Percentiles rank a stretch among this genome's conserved stretches.
These are phyloP conservation scores for Neosalanx taihuensis DNA, from an alignment of 2,797 vertebrate species.

Conservation along the genomic window DNA sequence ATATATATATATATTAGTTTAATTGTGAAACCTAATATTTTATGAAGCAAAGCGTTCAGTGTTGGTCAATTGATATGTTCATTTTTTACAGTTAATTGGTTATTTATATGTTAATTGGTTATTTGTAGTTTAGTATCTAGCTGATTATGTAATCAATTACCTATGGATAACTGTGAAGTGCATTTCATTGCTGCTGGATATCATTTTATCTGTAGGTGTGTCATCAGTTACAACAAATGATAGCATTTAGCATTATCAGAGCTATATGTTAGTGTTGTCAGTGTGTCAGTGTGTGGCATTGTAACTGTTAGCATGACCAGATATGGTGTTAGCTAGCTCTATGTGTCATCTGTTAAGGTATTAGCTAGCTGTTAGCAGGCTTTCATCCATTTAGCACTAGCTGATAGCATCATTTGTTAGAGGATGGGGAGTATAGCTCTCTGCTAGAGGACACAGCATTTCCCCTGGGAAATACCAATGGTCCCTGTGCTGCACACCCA, in stretches of 20 bases:
- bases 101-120: too few species aligned
- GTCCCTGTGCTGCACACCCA: conserved; percentile 21
- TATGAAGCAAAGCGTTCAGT: too few species aligned
- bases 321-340: not conserved
- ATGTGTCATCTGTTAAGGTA: not conserved
- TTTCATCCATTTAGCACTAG: not conserved
- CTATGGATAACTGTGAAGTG: too few species aligned
- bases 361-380: not conserved
- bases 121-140: too few species aligned
- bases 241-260: conserved; percentile 1
- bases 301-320: conserved; percentile 7
- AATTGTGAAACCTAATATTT: too few species aligned
- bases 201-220: not conserved
- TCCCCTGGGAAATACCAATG: conserved; percentile 39
- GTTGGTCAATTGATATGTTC: too few species aligned
- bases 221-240: too few species aligned
- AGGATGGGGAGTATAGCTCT: not conserved
- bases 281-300: not conserved
- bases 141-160: too few species aligned
- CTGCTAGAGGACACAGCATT: conserved; percentile 10
- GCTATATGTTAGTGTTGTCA: not conserved
- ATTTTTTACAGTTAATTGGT: too few species aligned
- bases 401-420: conserved; percentile 22
- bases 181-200: too few species aligned
- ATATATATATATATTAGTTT: too few species aligned